These are phyloP conservation scores for Dendrolimus kikuchii DNA, from an alignment of 1,140 invertebrate genomes.

Conservation along the genomic window DNA sequence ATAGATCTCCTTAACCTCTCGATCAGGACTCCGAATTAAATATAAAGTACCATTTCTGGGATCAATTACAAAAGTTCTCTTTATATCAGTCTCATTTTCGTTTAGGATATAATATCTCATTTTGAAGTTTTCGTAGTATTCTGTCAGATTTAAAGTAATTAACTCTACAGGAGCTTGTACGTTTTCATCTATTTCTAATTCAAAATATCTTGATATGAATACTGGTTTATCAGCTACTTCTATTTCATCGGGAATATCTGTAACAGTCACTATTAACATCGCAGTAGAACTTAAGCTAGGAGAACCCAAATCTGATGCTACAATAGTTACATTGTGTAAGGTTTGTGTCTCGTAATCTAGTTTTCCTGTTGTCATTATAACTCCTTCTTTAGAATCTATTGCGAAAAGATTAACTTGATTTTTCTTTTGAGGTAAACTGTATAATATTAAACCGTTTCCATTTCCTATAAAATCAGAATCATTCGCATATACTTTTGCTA, in stretches of 20 bases:
- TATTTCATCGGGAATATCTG: slow-evolving; percentile 76
- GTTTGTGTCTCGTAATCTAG: slow-evolving; percentile 81
- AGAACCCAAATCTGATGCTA: slow-evolving; percentile 87
- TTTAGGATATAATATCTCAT: slow-evolving; percentile 75
- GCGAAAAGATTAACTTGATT: slow-evolving; percentile 79
- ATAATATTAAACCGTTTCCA: slow-evolving; percentile 86
- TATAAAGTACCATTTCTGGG: slow-evolving; percentile 81
- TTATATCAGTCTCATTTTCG: slow-evolving; percentile 71
- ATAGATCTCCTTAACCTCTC: slow-evolving; percentile 77
- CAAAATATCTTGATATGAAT: slow-evolving; percentile 83
- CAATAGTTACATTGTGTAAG: slow-evolving; percentile 82
- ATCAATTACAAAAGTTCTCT: slow-evolving; percentile 78
- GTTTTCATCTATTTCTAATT: slow-evolving; percentile 85
- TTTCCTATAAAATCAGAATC: slow-evolving; percentile 89
- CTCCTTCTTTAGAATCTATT: slow-evolving; percentile 86
- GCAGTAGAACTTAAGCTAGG: slow-evolving; percentile 86
- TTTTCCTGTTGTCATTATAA: slow-evolving; percentile 80
- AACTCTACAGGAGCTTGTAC: slow-evolving; percentile 79
- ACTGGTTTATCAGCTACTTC: slow-evolving; percentile 72
- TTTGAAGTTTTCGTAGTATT: slow-evolving; percentile 72
- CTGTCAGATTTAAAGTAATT: slow-evolving; percentile 79
- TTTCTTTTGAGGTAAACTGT: slow-evolving; percentile 77
- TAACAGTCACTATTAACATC: slow-evolving; percentile 78
- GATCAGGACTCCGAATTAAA: slow-evolving; percentile 78
- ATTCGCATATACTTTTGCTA: slow-evolving; percentile 84